These are phyloP conservation scores for Xestoiulus laeticollis DNA, from an alignment of 2,888 invertebrate genomes.

Conservation along the genomic window DNA sequence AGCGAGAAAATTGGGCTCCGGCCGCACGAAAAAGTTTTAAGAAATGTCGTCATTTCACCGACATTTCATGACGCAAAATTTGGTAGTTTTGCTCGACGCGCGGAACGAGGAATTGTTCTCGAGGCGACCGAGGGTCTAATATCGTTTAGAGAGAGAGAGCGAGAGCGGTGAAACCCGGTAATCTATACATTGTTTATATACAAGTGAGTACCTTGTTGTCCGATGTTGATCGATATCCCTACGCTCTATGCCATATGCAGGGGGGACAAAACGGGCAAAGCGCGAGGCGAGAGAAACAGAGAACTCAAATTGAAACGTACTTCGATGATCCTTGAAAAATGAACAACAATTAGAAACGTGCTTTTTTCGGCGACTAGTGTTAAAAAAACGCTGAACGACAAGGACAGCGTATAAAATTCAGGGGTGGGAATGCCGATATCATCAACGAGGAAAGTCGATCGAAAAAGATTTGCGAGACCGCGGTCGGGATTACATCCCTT, in stretches of 20 bases:
- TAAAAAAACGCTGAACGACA: not conserved
- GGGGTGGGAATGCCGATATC: not conserved
- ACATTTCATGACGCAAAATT: not conserved
- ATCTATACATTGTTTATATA: not conserved
- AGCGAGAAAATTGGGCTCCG: not conserved
- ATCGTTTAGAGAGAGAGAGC: no score
- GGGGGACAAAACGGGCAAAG: not conserved
- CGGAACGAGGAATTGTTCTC: not conserved
- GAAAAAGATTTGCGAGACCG: no score
- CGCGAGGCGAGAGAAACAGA: not conserved
- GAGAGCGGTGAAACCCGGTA: conserved; percentile 18
- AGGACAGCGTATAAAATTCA: not conserved
- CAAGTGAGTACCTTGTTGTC: not conserved
- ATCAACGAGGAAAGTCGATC: not conserved
- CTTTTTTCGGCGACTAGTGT: not conserved
- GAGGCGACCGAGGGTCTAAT: not conserved
- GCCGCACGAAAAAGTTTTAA: not conserved
- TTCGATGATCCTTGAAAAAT: not conserved
- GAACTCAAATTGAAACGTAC: conserved; percentile 11
- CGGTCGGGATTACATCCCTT: no score
- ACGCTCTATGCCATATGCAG: not conserved
- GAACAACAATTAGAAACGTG: not conserved
- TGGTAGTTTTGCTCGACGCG: not conserved
- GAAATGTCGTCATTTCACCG: not conserved
- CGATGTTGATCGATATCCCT: not conserved